Percentiles rank a stretch among this genome's conserved stretches.
These are phyloP conservation scores for Bombyx mandarina DNA, from an alignment of 1,140 invertebrate genomes.

Conservation along the genomic window DNA sequence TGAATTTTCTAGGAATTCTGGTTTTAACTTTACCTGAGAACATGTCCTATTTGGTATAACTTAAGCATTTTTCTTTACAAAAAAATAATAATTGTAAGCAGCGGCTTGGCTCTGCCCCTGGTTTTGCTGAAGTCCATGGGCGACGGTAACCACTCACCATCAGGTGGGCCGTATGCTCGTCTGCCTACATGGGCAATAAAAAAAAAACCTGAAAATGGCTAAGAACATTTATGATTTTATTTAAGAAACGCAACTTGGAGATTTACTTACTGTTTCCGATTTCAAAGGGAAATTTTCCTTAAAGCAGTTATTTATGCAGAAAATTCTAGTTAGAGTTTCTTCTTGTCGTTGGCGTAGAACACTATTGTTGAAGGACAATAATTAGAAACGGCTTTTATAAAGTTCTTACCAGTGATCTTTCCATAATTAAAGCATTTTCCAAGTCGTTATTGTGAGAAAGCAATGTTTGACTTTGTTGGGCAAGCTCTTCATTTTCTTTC, in stretches of 20 bases:
- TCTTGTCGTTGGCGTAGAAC: too few relatives aligned
- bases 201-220: too few relatives aligned
- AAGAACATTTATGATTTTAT: too few relatives aligned
- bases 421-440: slow-evolving; percentile 33
- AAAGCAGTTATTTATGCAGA: not conserved
- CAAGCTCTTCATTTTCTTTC: slow-evolving; percentile 31
- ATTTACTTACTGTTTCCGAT: not conserved
- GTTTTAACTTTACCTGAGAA: slow-evolving; percentile 3
- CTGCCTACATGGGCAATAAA: too few relatives aligned
- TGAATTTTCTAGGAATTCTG: slow-evolving; percentile 4
- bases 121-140: too few relatives aligned
- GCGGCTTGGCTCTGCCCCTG: too few relatives aligned
- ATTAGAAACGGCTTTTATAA: too few relatives aligned
- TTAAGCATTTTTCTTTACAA: not conserved
- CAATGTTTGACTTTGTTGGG: slow-evolving; percentile 29
- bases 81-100: slow-evolving; percentile 1
- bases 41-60: not conserved
- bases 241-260: not conserved
- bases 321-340: too few relatives aligned
- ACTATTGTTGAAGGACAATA: too few relatives aligned
- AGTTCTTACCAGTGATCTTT: slow-evolving; percentile 31
- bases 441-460: slow-evolving; percentile 32
- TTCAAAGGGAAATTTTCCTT: slow-evolving; percentile 3
- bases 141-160: too few relatives aligned
- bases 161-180: too few relatives aligned